Evolutionary conservation across 1,140 invertebrate species (phyloP).

Genomic region (Argopecten irradians): DNA sequence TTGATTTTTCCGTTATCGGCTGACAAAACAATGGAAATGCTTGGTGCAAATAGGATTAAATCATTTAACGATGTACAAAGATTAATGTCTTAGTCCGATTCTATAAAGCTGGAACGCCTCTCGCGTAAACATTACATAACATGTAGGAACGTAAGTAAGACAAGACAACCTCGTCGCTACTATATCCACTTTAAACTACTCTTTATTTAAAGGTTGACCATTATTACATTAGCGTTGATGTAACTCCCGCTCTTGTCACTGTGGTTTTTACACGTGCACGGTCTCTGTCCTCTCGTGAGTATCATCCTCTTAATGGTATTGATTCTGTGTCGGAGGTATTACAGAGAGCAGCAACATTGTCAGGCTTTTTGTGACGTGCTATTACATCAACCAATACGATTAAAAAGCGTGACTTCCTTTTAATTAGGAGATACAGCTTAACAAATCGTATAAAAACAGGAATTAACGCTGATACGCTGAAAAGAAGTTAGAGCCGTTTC

Average conservation of each 20-base stretch:
- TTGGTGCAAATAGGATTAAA: no score
- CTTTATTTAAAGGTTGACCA: neutral
- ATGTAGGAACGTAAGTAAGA: no score
- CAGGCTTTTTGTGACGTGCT: neutral
- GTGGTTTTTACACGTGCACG: neutral
- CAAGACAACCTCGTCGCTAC: no score
- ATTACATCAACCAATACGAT: neutral
- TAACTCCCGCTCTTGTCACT: neutral
- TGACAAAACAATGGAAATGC: no score
- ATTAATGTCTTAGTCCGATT: no score
- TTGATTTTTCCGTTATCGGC: no score
- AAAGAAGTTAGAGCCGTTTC: neutral
- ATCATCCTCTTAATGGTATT: neutral
- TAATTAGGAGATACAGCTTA: slow-evolving; percentile 8
- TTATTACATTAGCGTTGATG: neutral
- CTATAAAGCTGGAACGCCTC: no score
- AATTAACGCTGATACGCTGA: neutral
- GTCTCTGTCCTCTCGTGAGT: neutral
- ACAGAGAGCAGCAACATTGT: neutral
- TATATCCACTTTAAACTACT: neutral
- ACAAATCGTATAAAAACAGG: neutral
- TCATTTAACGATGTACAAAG: no score
- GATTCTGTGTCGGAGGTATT: neutral
- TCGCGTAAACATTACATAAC: no score
- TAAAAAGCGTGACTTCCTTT: slow-evolving; percentile 17